Conservation (phyloP, 2,797 vertebrate genomes). For the Parauchenoglanis ngamensis region DNA sequence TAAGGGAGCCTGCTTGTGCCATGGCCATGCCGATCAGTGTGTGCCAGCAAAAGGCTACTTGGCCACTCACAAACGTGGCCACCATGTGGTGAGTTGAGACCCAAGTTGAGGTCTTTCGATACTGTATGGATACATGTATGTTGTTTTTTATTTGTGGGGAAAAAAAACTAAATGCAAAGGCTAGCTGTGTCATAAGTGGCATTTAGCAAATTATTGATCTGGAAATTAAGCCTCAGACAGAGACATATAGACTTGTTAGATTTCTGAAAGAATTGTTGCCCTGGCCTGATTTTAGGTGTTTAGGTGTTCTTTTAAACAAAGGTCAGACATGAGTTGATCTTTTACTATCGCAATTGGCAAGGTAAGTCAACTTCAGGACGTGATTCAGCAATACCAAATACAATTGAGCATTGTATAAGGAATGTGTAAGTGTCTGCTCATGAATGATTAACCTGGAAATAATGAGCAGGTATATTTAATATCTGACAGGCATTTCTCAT, state of each 20-base stretch:
- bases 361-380: not conserved
- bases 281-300: conserved; percentile 15
- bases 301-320: not conserved
- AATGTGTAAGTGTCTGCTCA: conserved; percentile 4
- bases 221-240: not conserved
- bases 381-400: not conserved
- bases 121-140: not conserved
- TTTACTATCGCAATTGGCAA: conserved; percentile 7
- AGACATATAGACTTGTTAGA: too few species aligned
- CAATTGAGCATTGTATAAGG: conserved; percentile 15
- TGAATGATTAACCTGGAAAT: conserved; percentile 12
- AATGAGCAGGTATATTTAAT: not conserved
- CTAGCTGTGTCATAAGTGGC: not conserved
- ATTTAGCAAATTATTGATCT: not conserved
- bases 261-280: not conserved
- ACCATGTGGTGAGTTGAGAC: conserved; percentile 82
- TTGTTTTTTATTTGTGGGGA: not conserved
- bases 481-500: not conserved
- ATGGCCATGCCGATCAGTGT: conserved; percentile 92
- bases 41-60: conserved; percentile 79
- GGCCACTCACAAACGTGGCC: conserved; percentile 71
- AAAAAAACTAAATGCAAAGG: not conserved
- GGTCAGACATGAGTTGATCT: not conserved
- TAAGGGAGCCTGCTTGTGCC: conserved; percentile 97
- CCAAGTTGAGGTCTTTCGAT: conserved; percentile 31